phyloP scores from a whole-genome alignment of 1,140 invertebrate genomes.

The Drosophila erecta region DNA sequence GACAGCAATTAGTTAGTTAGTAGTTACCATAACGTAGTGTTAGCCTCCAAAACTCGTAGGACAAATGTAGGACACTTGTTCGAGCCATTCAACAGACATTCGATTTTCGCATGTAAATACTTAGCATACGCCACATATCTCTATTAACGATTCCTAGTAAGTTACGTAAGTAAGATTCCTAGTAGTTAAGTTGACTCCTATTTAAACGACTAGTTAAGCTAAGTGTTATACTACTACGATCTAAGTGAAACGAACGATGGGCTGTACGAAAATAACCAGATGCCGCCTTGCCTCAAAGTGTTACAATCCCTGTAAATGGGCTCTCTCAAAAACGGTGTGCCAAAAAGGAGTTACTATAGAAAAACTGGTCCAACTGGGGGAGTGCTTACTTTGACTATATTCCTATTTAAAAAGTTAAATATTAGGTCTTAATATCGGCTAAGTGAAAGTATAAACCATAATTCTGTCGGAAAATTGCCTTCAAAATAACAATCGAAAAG shows the following conservation, averaged over 20 bases:
- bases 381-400: neutral
- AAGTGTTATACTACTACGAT: constrained; percentile 14
- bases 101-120: constrained; percentile 49
- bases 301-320: constrained; percentile 1
- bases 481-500: neutral
- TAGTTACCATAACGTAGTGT: neutral
- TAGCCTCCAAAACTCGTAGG: constrained; percentile 5
- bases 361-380: neutral
- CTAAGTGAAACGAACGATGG: constrained; percentile 17
- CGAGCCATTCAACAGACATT: constrained; percentile 39
- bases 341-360: constrained; percentile 13
- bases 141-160: constrained; percentile 8
- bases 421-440: neutral
- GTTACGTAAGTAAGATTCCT: constrained; percentile 21
- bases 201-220: constrained; percentile 24
- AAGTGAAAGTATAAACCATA: neutral
- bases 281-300: constrained; percentile 42
- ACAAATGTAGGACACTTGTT: constrained; percentile 7
- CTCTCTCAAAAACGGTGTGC: constrained; percentile 20
- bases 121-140: constrained; percentile 17
- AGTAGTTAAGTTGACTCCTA: constrained; percentile 10
- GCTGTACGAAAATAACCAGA: constrained; percentile 20
- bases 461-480: neutral
- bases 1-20: constrained; percentile 13
- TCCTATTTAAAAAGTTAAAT: neutral